phyloP scores from a whole-genome alignment of 2,797 vertebrate species.

The Rhinophrynus dorsalis region DNA sequence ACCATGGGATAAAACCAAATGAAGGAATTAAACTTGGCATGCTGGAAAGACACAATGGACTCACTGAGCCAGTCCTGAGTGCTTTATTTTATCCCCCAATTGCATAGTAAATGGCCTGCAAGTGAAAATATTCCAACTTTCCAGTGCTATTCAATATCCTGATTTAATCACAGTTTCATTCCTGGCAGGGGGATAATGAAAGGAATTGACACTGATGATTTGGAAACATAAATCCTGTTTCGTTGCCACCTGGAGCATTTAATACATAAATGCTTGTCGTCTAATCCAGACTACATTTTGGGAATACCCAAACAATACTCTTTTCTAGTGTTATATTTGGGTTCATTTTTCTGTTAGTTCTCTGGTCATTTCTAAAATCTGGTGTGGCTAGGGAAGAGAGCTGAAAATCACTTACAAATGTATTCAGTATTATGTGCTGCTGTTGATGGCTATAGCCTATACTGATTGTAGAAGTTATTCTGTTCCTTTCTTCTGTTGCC shows the following conservation, averaged over 20 bases:
- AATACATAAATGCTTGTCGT: background rate
- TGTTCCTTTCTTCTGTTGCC: no score
- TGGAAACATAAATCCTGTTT: background rate
- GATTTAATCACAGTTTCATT: background rate
- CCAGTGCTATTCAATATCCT: background rate
- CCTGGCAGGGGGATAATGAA: background rate
- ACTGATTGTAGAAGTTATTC: no score
- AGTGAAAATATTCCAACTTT: background rate
- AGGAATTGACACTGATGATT: background rate
- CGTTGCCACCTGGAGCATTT: background rate
- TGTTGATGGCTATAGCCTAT: no score
- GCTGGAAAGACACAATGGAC: slow-evolving; percentile 50
- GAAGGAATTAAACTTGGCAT: slow-evolving; percentile 54
- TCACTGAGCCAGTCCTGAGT: slow-evolving; percentile 38
- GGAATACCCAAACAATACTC: background rate
- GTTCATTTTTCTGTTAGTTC: no score
- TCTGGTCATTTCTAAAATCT: no score
- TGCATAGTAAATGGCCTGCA: slow-evolving; percentile 49
- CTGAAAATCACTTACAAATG: no score
- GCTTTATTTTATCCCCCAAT: slow-evolving; percentile 33
- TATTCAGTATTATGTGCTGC: no score
- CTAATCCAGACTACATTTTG: background rate
- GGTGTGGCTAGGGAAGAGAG: no score
- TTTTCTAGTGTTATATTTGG: no score
- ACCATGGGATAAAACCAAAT: slow-evolving; percentile 41